These are phyloP conservation scores for Brachyhypopomus gauderio DNA, from an alignment of 2,113 vertebrate species.

Conservation along the genomic window DNA sequence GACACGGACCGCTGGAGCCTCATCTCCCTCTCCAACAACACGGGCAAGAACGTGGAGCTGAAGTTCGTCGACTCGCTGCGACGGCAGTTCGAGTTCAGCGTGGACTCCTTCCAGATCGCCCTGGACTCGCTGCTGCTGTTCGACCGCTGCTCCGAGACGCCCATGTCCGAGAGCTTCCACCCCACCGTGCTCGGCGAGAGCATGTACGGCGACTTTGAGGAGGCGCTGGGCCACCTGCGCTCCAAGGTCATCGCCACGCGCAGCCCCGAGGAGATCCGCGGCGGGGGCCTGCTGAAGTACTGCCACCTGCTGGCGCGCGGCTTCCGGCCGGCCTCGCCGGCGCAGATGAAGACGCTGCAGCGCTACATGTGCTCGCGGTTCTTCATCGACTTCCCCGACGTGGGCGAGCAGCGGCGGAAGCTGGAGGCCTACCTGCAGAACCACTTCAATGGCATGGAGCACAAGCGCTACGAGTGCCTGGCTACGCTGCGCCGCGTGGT, in stretches of 20 bases:
- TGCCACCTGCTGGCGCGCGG: conserved; percentile 91
- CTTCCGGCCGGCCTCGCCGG: conserved; percentile 80
- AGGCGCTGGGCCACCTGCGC: conserved; percentile 86
- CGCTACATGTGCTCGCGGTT: conserved; percentile 97
- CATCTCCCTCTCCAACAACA: conserved; percentile 92
- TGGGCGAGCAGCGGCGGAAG: conserved; percentile 86
- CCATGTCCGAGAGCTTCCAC: conserved; percentile 91
- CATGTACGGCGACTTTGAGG: conserved; percentile 88
- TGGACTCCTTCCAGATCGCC: conserved; percentile 93
- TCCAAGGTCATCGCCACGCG: conserved; percentile 85
- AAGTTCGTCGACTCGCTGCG: conserved; percentile 90
- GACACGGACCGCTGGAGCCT: conserved; percentile 94
- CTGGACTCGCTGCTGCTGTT: conserved; percentile 91
- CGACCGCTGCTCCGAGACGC: conserved; percentile 83
- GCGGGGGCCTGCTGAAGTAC: conserved; percentile 92
- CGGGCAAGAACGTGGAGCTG: conserved; percentile 89
- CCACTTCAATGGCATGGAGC: conserved; percentile 87
- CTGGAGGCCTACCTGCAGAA: conserved; percentile 92
- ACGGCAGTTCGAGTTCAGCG: conserved; percentile 90
- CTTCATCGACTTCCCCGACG: conserved; percentile 94
- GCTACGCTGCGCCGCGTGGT: conserved; percentile 88
- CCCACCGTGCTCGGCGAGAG: conserved; percentile 90
- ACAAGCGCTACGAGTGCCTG: conserved; percentile 89
- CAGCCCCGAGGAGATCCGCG: conserved; percentile 91
- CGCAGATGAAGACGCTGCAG: conserved; percentile 87